These are phyloP conservation scores for Synergus umbraculus DNA, from an alignment of 2,888 invertebrate species.

Conservation along the genomic window DNA sequence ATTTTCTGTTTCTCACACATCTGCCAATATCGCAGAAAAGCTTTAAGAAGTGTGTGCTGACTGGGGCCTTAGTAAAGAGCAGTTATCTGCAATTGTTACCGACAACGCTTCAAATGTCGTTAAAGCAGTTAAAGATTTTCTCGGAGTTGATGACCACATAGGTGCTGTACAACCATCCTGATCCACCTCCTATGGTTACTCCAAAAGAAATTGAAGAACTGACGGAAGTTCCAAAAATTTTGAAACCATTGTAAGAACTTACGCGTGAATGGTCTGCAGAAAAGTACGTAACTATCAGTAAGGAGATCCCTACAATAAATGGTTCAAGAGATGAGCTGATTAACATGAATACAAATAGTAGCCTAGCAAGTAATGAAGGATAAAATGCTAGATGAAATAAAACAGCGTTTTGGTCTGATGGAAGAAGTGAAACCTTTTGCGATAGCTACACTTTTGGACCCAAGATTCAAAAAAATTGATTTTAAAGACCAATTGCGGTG, in stretches of 20 bases:
- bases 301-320: constrained; percentile 64
- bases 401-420: background rate
- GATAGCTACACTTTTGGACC: background rate
- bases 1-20: too few species aligned
- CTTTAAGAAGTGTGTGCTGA: too few species aligned
- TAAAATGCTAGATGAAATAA: too few species aligned
- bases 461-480: background rate
- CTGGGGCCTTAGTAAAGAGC: too few species aligned
- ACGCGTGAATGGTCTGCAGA: constrained; percentile 65
- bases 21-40: too few species aligned
- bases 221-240: too few species aligned
- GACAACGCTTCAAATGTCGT: constrained; percentile 53
- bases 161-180: constrained; percentile 46
- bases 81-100: constrained; percentile 46
- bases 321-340: constrained; percentile 30
- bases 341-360: too few species aligned
- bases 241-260: constrained; percentile 53
- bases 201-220: too few species aligned
- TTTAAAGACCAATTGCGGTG: background rate
- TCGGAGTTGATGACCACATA: constrained; percentile 53
- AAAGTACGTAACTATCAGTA: constrained; percentile 64
- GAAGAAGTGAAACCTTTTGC: background rate
- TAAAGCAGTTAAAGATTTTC: constrained; percentile 47
- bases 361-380: too few species aligned
- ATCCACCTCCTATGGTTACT: too few species aligned